A percentile compares a stretch with the other conserved stretches of the same genome.
phyloP scores from a whole-genome alignment of 2,888 invertebrate genomes.

The Leuctra nigra region DNA sequence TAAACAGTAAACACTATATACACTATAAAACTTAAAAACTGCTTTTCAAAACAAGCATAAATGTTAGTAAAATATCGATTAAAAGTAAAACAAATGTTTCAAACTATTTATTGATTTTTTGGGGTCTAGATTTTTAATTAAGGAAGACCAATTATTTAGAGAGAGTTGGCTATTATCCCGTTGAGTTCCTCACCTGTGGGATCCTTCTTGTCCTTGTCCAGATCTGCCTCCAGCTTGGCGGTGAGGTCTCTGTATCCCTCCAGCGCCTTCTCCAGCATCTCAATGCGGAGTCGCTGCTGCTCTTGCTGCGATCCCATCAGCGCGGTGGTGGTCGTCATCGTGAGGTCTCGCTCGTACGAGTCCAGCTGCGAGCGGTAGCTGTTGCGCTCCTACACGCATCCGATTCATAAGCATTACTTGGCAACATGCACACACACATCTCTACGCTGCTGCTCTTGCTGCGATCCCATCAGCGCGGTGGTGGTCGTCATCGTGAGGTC shows the following conservation, averaged over 20 bases:
- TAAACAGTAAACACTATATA: no score
- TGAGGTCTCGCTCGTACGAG: slow-evolving; percentile 75
- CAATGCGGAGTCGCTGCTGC: slow-evolving; percentile 19
- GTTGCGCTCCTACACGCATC: slow-evolving; percentile 55
- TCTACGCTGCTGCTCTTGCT: slow-evolving; percentile 24
- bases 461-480: slow-evolving; percentile 27
- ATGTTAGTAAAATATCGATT: no score
- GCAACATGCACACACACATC: no score
- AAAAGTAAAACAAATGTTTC: no score
- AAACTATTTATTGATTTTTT: no score
- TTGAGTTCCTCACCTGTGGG: no score
- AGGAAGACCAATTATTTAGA: no score
- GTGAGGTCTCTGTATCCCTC: slow-evolving; percentile 55
- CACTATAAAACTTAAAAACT: no score
- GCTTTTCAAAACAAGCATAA: no score
- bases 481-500: slow-evolving; percentile 55
- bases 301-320: slow-evolving; percentile 28
- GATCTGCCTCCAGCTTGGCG: slow-evolving; percentile 34
- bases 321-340: slow-evolving; percentile 39
- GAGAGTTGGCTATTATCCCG: no score
- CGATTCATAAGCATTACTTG: not conserved
- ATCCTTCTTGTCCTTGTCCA: slow-evolving; percentile 28
- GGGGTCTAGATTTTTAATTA: no score
- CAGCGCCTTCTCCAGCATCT: slow-evolving; percentile 62
- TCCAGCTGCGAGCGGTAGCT: slow-evolving; percentile 74